These are phyloP conservation scores for Myrmophylax atrothorax DNA, from an alignment of 2,113 vertebrate species.

Conservation along the genomic window DNA sequence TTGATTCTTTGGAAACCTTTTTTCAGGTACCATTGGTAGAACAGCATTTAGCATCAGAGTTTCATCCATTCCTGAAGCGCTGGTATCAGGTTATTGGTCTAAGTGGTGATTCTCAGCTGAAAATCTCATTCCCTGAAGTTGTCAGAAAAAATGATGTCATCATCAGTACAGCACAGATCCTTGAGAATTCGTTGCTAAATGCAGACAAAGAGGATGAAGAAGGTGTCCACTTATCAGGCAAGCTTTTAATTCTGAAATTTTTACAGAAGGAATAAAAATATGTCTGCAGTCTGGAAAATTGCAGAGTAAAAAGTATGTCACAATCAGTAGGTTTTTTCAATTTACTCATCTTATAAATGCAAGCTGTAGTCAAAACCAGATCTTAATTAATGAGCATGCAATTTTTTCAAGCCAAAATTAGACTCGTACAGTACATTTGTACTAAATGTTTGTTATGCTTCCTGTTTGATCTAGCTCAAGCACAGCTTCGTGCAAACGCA, in stretches of 20 bases:
- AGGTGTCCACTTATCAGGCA: conserved; percentile 86
- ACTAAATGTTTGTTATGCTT: neutral
- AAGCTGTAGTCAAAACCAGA: neutral
- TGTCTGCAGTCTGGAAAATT: neutral
- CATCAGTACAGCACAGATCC: conserved; percentile 96
- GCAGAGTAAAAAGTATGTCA: neutral
- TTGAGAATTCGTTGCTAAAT: conserved; percentile 89
- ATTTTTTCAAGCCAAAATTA: neutral
- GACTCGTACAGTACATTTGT: neutral
- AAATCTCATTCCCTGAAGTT: conserved; percentile 93
- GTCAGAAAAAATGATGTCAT: conserved; percentile 85
- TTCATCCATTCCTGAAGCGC: conserved; percentile 82
- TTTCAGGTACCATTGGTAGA: conserved; percentile 90
- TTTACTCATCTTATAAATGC: neutral
- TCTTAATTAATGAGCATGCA: neutral
- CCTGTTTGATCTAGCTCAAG: neutral
- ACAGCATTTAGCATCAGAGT: conserved; percentile 88
- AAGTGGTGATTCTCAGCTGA: conserved; percentile 89
- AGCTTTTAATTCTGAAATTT: neutral
- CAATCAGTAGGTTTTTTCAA: neutral
- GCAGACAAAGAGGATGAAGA: conserved; percentile 81
- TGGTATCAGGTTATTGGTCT: conserved; percentile 83
- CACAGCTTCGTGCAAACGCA: neutral
- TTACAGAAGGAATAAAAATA: neutral
- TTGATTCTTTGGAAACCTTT: conserved; percentile 11